A percentile compares a stretch with the other conserved stretches of the same genome.
Evolutionary conservation across 2,797 vertebrate species (phyloP).

Genomic region (Tragopan temminckii): DNA sequence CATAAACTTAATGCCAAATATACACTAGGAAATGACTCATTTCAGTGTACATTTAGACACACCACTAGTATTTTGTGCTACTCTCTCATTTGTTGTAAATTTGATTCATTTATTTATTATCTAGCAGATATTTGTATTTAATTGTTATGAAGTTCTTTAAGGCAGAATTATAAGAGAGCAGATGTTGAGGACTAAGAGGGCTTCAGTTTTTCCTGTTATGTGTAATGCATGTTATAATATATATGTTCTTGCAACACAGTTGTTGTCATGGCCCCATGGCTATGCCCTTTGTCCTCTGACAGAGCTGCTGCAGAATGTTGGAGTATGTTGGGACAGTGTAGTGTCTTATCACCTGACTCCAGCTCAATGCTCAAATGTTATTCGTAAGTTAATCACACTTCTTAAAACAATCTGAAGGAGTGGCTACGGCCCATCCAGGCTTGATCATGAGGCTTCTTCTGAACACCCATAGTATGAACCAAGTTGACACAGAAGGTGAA

Average conservation of each 20-base stretch:
- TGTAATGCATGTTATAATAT: background rate
- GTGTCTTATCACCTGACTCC: background rate
- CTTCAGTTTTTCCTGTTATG: background rate
- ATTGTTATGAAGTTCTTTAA: background rate
- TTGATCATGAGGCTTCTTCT: background rate
- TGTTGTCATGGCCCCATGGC: background rate
- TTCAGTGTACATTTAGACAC: background rate
- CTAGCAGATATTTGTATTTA: background rate
- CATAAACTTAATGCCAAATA: background rate
- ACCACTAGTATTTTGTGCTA: background rate
- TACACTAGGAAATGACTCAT: background rate
- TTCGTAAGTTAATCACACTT: background rate
- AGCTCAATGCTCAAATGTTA: background rate
- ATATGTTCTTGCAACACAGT: background rate
- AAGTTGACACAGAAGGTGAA: background rate
- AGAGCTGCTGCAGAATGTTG: background rate
- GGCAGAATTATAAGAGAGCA: background rate
- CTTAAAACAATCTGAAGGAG: background rate
- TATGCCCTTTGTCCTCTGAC: background rate
- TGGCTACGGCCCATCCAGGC: background rate
- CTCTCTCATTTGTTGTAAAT: rapidly evolving
- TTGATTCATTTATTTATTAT: background rate
- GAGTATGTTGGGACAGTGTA: background rate
- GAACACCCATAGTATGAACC: background rate
- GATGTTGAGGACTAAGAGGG: background rate